These are phyloP conservation scores for Ictidomys tridecemlineatus DNA, from an alignment of 2,113 vertebrate species.

Conservation along the genomic window DNA sequence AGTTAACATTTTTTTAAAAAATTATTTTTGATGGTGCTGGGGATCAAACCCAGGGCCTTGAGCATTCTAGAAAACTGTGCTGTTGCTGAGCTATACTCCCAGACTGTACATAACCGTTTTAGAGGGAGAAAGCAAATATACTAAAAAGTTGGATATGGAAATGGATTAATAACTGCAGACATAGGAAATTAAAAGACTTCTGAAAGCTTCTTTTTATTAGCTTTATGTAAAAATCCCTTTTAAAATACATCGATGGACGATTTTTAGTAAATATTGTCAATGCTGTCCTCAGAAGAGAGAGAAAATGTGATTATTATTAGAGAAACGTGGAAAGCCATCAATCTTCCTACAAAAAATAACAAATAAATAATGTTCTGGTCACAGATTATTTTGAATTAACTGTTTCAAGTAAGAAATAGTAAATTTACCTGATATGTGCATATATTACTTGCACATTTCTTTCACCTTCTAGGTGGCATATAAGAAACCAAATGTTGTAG, in stretches of 20 bases:
- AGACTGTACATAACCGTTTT: background rate
- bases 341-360: background rate
- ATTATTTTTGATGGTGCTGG: background rate
- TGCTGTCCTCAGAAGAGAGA: background rate
- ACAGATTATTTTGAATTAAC: conserved; percentile 4
- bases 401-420: conserved; percentile 22
- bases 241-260: background rate
- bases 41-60: background rate
- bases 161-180: conserved; percentile 3
- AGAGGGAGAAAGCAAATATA: background rate
- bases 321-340: background rate
- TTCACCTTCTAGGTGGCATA: background rate
- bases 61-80: background rate
- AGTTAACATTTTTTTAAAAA: background rate
- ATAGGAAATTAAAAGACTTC: conserved; percentile 16
- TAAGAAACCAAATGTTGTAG: background rate
- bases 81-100: background rate
- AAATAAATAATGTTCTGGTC: background rate
- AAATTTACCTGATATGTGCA: background rate
- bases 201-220: conserved; percentile 37
- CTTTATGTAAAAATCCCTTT: background rate
- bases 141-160: conserved; percentile 46
- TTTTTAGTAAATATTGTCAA: conserved; percentile 40
- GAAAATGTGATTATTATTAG: background rate
- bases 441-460: background rate